phyloP scores from a whole-genome alignment of 2,797 vertebrate genomes.

The Apodemus agrarius region DNA sequence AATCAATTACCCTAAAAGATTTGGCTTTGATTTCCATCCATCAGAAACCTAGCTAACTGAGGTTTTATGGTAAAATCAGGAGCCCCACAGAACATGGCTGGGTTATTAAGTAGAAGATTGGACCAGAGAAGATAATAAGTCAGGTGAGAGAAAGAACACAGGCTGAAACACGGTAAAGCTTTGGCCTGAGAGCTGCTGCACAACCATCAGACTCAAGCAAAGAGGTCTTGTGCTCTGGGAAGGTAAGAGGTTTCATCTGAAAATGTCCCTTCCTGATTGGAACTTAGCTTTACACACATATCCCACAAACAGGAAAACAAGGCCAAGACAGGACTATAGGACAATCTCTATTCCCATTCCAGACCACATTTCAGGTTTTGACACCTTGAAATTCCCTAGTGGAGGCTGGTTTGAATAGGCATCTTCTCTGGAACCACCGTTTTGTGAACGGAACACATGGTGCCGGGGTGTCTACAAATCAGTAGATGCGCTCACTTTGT shows the following conservation, averaged over 20 bases:
- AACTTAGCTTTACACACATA: background rate
- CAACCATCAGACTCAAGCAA: background rate
- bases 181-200: background rate
- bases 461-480: background rate
- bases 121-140: background rate
- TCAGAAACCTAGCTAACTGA: conserved; percentile 57
- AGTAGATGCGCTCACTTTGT: background rate
- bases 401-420: background rate
- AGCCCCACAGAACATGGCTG: background rate
- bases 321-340: background rate
- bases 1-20: conserved; percentile 73
- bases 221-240: background rate
- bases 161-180: background rate
- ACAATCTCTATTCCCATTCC: background rate
- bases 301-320: background rate
- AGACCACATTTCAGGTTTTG: background rate
- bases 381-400: background rate
- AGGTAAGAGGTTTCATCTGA: background rate
- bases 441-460: background rate
- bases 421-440: background rate
- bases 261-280: background rate
- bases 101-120: background rate
- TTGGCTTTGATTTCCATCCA: conserved; percentile 62
- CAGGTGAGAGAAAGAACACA: background rate
- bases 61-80: background rate